Base-by-base conservation (phyloP, 1,140 invertebrate species). In the Reticulitermes speratus region DNA sequence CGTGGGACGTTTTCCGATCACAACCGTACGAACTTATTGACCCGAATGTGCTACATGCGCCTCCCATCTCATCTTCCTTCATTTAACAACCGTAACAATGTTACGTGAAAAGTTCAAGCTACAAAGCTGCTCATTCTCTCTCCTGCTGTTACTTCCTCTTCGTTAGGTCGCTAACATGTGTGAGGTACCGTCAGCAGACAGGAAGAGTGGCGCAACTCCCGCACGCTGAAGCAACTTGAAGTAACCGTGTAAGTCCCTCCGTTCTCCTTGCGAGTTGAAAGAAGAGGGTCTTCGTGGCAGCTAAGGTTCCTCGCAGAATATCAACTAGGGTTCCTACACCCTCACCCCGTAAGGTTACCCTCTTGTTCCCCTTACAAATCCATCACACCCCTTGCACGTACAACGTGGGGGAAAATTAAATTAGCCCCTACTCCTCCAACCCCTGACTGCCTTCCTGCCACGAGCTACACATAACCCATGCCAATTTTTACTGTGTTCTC, bases 381-480 rank as follows among this genome's bases (percentile, higher is more conserved):
- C 83, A 84, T 84, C 83, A 84, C 83, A 84, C 83, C 83, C 65
- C 32, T 44, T 52, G 83, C 83, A 84, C 83, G 83, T 84, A 84
- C 83, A 84, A 52, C 48, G 83, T 84, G 44, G 83, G 83, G 32
- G 83, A 44, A 84, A 84, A 84, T 84, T 84, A 84, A 84, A 83
- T 83, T 83, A 83, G 82, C 82, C n/a, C 45, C 82, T 30, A 11
- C 81, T 82, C n/a, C 81, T 82, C n/a, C 45, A 9, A 48, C 9
- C 45, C 45, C 45, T 38, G 14, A 11, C 11, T 44, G n/a, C 38
- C 81, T 82, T 30, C n/a, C 81, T 32, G 38, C 38, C 82, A 83
- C 82, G 82, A 83, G 45, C 82, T 25, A 48, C 82, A 44, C 82
- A 83, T 30, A 83, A 83, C 82, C 82, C 38, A 44, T 83, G 82